Percentiles rank a stretch among this genome's conserved stretches.
Evolutionary conservation across 2,797 vertebrate genomes (phyloP).

Genomic region (Antennarius maculatus): DNA sequence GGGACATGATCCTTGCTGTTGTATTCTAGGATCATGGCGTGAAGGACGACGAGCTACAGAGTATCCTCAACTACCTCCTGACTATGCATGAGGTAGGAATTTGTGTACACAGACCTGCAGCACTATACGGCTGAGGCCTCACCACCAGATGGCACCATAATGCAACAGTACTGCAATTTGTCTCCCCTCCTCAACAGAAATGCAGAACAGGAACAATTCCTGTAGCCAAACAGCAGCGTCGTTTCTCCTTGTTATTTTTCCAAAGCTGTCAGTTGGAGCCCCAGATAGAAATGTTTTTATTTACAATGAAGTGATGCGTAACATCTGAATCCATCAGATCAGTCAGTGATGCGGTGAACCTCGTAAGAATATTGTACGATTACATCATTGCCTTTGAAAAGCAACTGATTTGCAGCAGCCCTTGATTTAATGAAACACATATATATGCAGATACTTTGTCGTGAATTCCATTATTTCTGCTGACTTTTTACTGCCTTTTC

Average conservation of each 20-base stretch:
- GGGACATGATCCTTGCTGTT: conserved; percentile 14
- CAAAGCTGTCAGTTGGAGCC: conserved; percentile 46
- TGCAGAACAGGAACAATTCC: conserved; percentile 8
- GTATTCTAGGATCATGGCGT: conserved; percentile 89
- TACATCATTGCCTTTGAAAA: conserved; percentile 31
- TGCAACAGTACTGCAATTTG: conserved; percentile 9
- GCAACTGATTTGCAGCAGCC: conserved; percentile 26
- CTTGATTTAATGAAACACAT: conserved; percentile 21
- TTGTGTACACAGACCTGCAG: background rate
- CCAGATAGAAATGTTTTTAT: conserved; percentile 59
- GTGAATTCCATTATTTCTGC: conserved; percentile 23
- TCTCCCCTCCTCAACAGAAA: conserved; percentile 5
- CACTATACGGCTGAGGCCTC: background rate
- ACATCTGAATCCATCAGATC: conserved; percentile 55
- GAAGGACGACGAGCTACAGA: conserved; percentile 97
- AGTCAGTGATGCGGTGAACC: conserved; percentile 45
- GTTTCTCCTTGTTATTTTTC: conserved; percentile 54
- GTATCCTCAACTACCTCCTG: conserved; percentile 96
- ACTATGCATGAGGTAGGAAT: conserved; percentile 96
- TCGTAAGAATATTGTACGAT: conserved; percentile 39
- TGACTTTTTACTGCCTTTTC: background rate
- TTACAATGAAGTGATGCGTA: conserved; percentile 60
- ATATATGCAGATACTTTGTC: conserved; percentile 16
- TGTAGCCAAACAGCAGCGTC: conserved; percentile 27
- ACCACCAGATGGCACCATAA: conserved; percentile 72